Base-by-base conservation (phyloP, 2,888 invertebrate species). In the Machimus rusticus region DNA sequence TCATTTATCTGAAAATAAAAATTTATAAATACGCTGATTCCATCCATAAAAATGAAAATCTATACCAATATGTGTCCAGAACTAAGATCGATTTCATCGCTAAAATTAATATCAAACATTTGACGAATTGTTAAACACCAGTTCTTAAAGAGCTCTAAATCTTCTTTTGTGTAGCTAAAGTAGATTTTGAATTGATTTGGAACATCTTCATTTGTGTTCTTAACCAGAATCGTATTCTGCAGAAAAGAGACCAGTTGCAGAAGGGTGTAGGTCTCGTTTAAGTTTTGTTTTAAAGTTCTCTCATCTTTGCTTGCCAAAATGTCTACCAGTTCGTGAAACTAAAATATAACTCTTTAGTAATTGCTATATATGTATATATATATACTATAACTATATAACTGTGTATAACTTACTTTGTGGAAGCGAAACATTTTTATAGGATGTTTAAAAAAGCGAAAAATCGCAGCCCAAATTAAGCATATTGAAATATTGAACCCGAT, bases 381-480 rank as follows among this genome's bases (percentile, higher is more conserved):
- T n/a, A n/a, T n/a, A n/a, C n/a, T n/a, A n/a, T n/a, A n/a, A n/a
- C n/a, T n/a, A n/a, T n/a, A n/a, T n/a, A n/a, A n/a, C n/a, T n/a
- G n/a, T n/a, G n/a, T n/a, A n/a, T 1, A 8, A 23, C 43, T 9
- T 66, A 85, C 85, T 9, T 74, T 9, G 28, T 74, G 31, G 14
- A 85, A 85, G 6, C 74, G 85, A 74, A 66, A 66, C 31, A 74
- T 85, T 74, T 85, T 85, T 16, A 46, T 46, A 14, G 74, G 43
- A 28, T 31, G 23, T 6, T 85, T 43, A 5, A 74, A 19, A 4
- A 57, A 19, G n/a, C 5, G 31, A n/a, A 74, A 46, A 19, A 74
- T 6, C 9, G 43, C 16, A 16, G 74, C 43, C 85, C 85, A 85
- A 14, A 31, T 31, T 16, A 85, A 23, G 43, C 85, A 74, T 28